phyloP scores from a whole-genome alignment of 2,113 vertebrate genomes.

The Oriolus oriolus region DNA sequence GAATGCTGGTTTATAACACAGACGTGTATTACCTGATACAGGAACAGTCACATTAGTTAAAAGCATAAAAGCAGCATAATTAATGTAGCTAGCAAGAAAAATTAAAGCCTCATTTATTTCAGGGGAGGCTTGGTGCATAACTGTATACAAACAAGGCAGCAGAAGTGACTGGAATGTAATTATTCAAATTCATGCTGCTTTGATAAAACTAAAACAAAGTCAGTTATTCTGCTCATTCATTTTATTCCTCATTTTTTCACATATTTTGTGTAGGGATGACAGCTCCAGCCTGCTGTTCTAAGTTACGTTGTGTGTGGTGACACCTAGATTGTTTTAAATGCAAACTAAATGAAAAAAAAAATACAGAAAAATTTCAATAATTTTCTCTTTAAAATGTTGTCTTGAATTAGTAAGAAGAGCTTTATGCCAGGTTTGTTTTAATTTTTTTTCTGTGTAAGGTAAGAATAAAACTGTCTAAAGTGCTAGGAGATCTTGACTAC shows the following conservation, averaged over 20 bases:
- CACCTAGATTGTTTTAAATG: not conserved
- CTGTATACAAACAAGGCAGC: not conserved
- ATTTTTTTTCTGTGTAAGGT: not conserved
- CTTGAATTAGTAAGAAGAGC: not conserved
- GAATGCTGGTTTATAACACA: not conserved
- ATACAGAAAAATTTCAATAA: not conserved
- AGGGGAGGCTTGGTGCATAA: not conserved
- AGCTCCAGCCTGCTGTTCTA: not conserved
- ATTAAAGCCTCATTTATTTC: constrained; percentile 7
- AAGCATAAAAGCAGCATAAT: not conserved
- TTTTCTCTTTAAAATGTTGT: not conserved
- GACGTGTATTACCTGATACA: not conserved
- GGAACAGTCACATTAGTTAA: not conserved
- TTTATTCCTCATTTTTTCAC: not conserved
- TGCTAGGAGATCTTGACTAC: not conserved
- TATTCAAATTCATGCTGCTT: not conserved
- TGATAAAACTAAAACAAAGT: not conserved
- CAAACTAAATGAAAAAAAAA: not conserved
- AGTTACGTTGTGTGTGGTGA: not conserved
- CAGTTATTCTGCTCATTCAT: not conserved
- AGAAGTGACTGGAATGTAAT: not conserved
- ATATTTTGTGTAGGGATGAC: not conserved
- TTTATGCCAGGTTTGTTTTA: not conserved
- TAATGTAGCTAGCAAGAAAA: not conserved
- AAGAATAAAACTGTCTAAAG: not conserved